Percentiles rank a stretch among this genome's conserved stretches.
These are phyloP conservation scores for Antidorcas marsupialis DNA, from an alignment of 2,113 vertebrate species.

Conservation along the genomic window DNA sequence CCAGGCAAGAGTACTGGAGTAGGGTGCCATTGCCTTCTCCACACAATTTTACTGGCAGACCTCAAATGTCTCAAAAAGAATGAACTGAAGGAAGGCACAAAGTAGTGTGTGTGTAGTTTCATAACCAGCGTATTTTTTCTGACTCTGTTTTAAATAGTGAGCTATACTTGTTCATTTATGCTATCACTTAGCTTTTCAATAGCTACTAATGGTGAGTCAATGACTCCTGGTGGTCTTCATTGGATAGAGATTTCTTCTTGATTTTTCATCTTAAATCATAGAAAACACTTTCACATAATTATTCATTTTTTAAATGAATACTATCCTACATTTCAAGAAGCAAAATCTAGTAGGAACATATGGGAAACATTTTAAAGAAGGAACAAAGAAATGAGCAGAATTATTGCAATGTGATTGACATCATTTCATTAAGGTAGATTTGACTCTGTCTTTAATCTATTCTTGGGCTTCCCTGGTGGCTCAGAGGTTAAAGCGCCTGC, in stretches of 20 bases:
- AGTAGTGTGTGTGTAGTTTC: neutral
- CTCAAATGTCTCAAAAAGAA: neutral
- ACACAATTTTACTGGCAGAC: neutral
- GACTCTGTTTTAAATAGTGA: neutral
- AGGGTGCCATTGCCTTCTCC: too few species aligned
- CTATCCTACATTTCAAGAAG: neutral
- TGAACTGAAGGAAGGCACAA: neutral
- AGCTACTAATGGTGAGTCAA: neutral
- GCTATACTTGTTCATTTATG: neutral
- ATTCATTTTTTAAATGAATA: neutral
- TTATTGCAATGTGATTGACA: neutral
- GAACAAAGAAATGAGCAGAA: neutral
- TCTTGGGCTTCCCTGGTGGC: neutral
- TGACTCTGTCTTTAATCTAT: neutral
- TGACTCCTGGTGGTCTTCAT: neutral
- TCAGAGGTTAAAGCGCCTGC: too few species aligned
- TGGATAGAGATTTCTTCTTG: neutral
- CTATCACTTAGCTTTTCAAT: neutral
- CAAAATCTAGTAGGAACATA: neutral
- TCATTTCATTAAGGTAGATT: neutral
- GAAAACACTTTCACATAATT: neutral
- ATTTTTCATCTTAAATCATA: neutral
- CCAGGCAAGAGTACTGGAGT: too few species aligned
- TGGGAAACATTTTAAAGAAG: neutral
- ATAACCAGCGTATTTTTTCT: neutral